Evolutionary conservation across 2,797 vertebrate species (phyloP).

Genomic region (Denticeps clupeoides): DNA sequence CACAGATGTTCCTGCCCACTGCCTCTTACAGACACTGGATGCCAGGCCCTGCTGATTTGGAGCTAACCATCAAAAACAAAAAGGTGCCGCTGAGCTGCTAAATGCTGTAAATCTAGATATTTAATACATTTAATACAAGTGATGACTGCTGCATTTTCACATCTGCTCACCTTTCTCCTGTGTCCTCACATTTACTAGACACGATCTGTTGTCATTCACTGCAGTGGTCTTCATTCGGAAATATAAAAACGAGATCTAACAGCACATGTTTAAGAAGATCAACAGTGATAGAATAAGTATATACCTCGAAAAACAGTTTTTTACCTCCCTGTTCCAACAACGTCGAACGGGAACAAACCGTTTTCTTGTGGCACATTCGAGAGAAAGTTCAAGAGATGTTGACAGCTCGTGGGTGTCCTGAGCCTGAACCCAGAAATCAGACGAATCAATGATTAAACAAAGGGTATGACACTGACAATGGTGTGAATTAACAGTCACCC

Average conservation of each 20-base stretch:
- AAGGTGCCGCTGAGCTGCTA: too few species aligned
- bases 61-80: background rate
- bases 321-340: conserved; percentile 32
- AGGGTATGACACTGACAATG: background rate
- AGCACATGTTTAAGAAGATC: background rate
- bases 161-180: too few species aligned
- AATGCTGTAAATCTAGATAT: background rate
- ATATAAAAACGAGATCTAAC: too few species aligned
- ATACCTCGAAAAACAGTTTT: conserved; percentile 22
- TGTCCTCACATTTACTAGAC: too few species aligned
- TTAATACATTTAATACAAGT: too few species aligned
- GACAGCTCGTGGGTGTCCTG: conserved; percentile 43
- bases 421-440: conserved; percentile 41
- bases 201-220: too few species aligned
- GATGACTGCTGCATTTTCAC: too few species aligned
- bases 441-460: background rate
- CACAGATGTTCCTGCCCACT: background rate
- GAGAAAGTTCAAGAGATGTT: conserved; percentile 37
- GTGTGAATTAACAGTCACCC: too few species aligned
- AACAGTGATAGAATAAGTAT: background rate
- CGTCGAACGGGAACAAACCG: conserved; percentile 34
- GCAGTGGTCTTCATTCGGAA: too few species aligned
- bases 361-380: conserved; percentile 42
- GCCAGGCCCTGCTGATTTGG: background rate
- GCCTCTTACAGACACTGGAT: conserved; percentile 9